Evolutionary conservation across 2,113 vertebrate species (phyloP), one percentile per base, ranked within the genome.

Genomic region (Eulacestoma nigropectus): DNA sequence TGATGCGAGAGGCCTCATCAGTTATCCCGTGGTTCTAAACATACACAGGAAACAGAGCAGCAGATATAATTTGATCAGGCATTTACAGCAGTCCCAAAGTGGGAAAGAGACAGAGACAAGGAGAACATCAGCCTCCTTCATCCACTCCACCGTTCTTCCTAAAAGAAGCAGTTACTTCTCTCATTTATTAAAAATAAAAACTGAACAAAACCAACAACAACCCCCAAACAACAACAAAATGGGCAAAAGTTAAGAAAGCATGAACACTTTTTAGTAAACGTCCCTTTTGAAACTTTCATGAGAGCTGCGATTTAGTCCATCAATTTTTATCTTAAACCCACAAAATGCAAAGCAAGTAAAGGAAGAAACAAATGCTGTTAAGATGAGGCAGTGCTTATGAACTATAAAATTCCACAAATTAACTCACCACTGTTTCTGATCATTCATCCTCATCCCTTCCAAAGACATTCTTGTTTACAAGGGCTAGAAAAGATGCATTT

Each of bases 1-100:
- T 64, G 79, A 72, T 67, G 35, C 39, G 47, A 90, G 82, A 86
- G 96, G 91, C 74, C 74, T 95, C 93, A 56, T 59, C 19, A 3
- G 87, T 75, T 93, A 75, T 53, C 70, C 35, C 4, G 5, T n/a
- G 60, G 79, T 57, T 59, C 62, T 69, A 33, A 82, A 52, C 14
- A 74, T 29, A 42, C n/a, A 9, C 32, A 46, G 53, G n/a, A 73
- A 68, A 46, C 32, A 90, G 52, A 44, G 82, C 32, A 62, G 42
- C 55, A 69, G 32, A 62, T 16, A 20, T 50, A 16, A 91, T 85
- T 64, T 88, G 19, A 53, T 77, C n/a, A 16, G 83, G 46, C 49
- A 29, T 53, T 79, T 65, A 37, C 16, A 65, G 9, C 44, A 81
- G 57, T 86, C 89, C 74, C 91, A 72, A 18, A 32, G 59, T 60